Base-by-base conservation (phyloP, 2,113 vertebrate genomes). In the Mirza zaza region DNA sequence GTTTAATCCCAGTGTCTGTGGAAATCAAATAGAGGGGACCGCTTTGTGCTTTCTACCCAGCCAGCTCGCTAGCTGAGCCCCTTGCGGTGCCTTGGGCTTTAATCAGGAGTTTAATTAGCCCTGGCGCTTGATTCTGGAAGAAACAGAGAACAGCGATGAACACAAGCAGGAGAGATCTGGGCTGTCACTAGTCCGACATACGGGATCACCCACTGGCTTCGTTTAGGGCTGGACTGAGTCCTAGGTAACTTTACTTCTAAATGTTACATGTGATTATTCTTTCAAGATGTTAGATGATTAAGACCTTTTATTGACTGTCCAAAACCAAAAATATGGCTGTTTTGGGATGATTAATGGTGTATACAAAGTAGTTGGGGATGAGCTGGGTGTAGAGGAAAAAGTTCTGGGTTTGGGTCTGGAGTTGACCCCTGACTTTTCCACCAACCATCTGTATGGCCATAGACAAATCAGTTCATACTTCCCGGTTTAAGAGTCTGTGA, bases 51-150 rank as follows among this genome's bases (percentile, higher is more conserved):
- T 93, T 80, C 39, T 63, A 71, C 23, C 13, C 52, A 95, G 88
- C 88, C 90, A 89, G 73, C 73, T 96, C 12, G 39, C 76, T 71
- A 68, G 79, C 88, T 89, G 95, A 96, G 95, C 20, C 68, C 63
- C 96, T 83, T 21, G 32, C 45, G 79, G 61, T 79, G 63, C 71
- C 81, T 91, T 96, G 88, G 90, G 57, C 39, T 82, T 95, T 75
- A 85, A 77, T 86, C 52, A 91, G 93, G 73, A 95, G 76, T 90
- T 95, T 96, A 96, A 97, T 96, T 92, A 97, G 88, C 23, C 52
- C 90, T 96, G 97, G 93, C 88, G 29, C 88, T 86, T 77, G 87
- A 45, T 85, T 95, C 59, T 88, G 71, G 87, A 93, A 83, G 80
- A 77, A 82, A 68, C 34, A 42, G 76, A 68, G 94, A 91, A 67